Base-by-base conservation (phyloP, 2,113 vertebrate genomes). In the Archilochus colubris region DNA sequence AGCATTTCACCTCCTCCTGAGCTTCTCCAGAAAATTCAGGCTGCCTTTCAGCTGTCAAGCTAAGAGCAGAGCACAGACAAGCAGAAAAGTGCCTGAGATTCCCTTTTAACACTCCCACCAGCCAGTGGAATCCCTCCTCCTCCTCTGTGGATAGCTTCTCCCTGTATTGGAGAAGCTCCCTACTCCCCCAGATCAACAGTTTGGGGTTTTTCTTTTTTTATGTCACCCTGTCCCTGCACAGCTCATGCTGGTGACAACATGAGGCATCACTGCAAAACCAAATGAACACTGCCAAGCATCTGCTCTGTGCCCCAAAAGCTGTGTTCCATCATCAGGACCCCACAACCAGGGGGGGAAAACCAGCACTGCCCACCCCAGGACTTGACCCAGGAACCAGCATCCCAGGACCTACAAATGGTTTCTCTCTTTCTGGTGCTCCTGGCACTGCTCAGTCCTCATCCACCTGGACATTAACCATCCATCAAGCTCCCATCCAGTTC, bases 391-490 rank as follows among this genome's bases (percentile, higher is more conserved):
- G 51, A 94, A 66, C 24, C 25, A 80, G 38, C 12, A 67, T 36
- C 21, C 30, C 3, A 18, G 9, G 11, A 64, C 54, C 72, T 64
- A 28, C 33, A 44, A 64, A 63, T 9, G 3, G 13, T 21, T 58
- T 50, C 21, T 69, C 4, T 1, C 51, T 62, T 64, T 50, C 63
- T 33, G 54, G 57, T 61, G 50, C 14, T 58, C 50, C 81, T 22
- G 50, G 40, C 67, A 30, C 20, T 4, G 17, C 20, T 81, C 77
- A 75, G 69, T 28, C 36, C 46, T 75, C 70, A 54, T 17, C 62
- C 61, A 22, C 8, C 51, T n/a, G 44, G 50, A 30, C 63, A 40
- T 1, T 0, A n/a, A 33, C n/a, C 0, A 0, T 30, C 22, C 12
- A 3, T 24, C 23, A 36, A 55, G 31, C 31, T 84, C 43, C 79